Evolutionary conservation across 2,113 vertebrate genomes (phyloP), one percentile per base, ranked within the genome.

Genomic region (Laterallus jamaicensis): DNA sequence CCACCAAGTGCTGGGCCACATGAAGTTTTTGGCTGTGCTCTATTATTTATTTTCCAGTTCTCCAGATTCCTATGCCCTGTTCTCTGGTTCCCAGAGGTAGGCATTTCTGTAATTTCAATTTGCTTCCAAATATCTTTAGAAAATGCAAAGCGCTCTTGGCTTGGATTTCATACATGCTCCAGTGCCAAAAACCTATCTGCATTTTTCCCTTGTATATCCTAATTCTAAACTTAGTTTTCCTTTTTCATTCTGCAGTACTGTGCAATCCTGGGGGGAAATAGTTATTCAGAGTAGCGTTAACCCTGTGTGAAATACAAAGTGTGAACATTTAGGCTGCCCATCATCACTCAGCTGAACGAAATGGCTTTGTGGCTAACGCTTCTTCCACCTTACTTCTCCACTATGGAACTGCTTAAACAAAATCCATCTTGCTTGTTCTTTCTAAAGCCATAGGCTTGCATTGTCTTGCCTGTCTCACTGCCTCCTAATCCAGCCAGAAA

Each of bases 21-120:
- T 96, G 82, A 96, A 94, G 18, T 39, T 93, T 95, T 79, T 97
- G 97, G 93, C 97, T 95, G 40, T 17, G 15, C 7, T 83, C 16
- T 87, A 86, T 74, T 31, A 19, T 70, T 82, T 91, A 93, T 95
- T 96, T 49, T 39, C 84, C 44, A 96, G 63, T 80, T 69, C 91
- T 96, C 92, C 94, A 85, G 93, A 96, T 97, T 95, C 90, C 64
- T 97, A 81, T 96, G 92, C 96, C 94, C 93, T 92, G 66, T 74
- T 95, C 95, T 95, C 96, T 32, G 52, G 96, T 98, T 98, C 98
- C 97, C 98, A 98, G 97, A 97, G 97, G 97, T 96, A 98, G 97
- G 97, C 97, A 98, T 98, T 97, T 98, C 97, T 98, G 97, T 91
- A 97, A 98, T 98, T 97, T 98, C 87, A 1, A 90, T 97, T 94